phyloP scores from a whole-genome alignment of 2,113 vertebrate genomes.

The Budorcas taxicolor region DNA sequence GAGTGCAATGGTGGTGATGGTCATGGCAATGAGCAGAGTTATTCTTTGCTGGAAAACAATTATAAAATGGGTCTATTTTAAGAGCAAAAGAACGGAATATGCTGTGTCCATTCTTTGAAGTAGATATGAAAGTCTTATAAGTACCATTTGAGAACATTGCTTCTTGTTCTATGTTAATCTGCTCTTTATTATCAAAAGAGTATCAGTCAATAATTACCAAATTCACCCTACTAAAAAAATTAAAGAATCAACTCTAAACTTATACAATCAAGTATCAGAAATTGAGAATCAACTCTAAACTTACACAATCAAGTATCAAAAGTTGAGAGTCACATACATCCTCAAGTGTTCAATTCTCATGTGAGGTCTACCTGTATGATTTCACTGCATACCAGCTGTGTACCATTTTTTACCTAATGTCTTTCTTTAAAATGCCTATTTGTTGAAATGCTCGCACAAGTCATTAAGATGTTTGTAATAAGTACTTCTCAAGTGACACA shows the following conservation, averaged over 20 bases:
- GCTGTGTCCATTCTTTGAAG: background rate
- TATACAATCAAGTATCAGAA: background rate
- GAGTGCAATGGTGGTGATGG: background rate
- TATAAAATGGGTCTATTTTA: background rate
- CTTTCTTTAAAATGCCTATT: slow-evolving; percentile 37
- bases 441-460: background rate
- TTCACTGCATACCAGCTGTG: background rate
- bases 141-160: background rate
- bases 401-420: background rate
- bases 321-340: background rate
- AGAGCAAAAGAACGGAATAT: background rate
- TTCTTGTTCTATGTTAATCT: background rate
- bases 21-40: background rate
- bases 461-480: background rate
- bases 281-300: background rate
- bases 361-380: background rate
- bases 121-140: background rate
- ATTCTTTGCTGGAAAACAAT: background rate
- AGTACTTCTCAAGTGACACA: background rate
- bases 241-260: slow-evolving; percentile 3
- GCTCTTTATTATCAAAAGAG: background rate
- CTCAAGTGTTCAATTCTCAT: background rate
- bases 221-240: background rate
- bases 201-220: slow-evolving; percentile 10
- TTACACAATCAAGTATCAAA: background rate